Evolutionary conservation across 35 echinoderm and acorn worm species (phyloP), one percentile per base, ranked within the genome.

Genomic region (Heliocidaris erythrogramma): DNA sequence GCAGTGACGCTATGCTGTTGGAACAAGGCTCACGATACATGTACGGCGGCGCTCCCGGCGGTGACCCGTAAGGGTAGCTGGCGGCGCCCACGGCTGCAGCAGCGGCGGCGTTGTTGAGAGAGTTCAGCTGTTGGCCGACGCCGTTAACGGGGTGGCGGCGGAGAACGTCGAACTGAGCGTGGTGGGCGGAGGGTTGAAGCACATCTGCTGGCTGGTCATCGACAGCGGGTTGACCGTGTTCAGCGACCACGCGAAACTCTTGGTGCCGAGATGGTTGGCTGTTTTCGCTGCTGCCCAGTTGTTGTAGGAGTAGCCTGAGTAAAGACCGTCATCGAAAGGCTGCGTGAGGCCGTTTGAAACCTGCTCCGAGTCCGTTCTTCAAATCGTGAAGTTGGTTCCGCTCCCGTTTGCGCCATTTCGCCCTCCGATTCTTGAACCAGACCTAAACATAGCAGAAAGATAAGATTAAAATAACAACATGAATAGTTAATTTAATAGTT

Each of bases 341-440:
- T 95, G 94, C 94, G 96, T 96, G 69, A 96, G 61, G 2, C 95
- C 95, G 69, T 95, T n/a, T 95, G 90, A 95, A 97, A 30, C 95
- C 95, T 13, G 90, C 90, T 21, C 96, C 96, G 2, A 97, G 94
- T 12, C 95, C 95, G 90, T 97, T 96, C 93, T 97, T 97, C 17
- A 96, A 87, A 42, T 97, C 97, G 85, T 97, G 89, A 10, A 97
- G 85, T 71, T 97, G 97, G 86, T 97, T 97, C 0, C 95, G 88
- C 92, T 97, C 97, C 27, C 97, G 94, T 85, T 97, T 97, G 61
- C 97, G 94, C 97, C 97, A 97, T 60, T 97, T 97, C 27, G 97
- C 97, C 9, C 97, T 60, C 5, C 97, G 93, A 88, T 97, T 97
- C 60, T 97, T 97, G 97, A 97, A 97, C 97, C 97, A 97, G 35